Evolutionary conservation across 2,888 invertebrate genomes (phyloP).

Genomic region (Chironomus riparius): DNA sequence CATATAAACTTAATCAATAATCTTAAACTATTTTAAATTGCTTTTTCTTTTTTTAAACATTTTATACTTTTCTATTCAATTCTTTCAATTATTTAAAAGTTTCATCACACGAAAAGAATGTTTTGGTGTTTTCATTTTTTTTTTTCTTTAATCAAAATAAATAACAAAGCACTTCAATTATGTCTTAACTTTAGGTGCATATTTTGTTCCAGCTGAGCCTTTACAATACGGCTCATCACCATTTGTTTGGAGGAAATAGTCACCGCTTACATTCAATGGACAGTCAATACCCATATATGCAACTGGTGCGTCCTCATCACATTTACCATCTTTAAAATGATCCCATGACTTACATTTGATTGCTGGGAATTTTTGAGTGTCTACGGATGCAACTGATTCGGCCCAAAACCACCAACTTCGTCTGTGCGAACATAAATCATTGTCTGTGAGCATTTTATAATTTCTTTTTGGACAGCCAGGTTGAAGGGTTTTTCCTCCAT

Average conservation of each 20-base stretch:
- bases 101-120: no score
- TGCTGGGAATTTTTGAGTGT: slow-evolving; percentile 45
- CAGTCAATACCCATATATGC: slow-evolving; percentile 39
- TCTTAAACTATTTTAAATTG: no score
- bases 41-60: no score
- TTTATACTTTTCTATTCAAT: no score
- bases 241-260: slow-evolving; percentile 41
- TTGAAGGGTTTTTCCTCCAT: slow-evolving; percentile 30
- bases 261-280: slow-evolving; percentile 36
- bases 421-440: slow-evolving; percentile 51
- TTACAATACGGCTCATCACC: slow-evolving; percentile 37
- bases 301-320: slow-evolving; percentile 16
- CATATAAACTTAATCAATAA: no score
- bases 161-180: no score
- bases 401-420: slow-evolving; percentile 55
- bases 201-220: slow-evolving; percentile 34
- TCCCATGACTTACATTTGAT: slow-evolving; percentile 48
- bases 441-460: slow-evolving; percentile 39
- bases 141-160: no score
- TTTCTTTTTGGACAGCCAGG: slow-evolving; percentile 35
- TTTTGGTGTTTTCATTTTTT: no score
- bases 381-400: slow-evolving; percentile 44
- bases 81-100: no score
- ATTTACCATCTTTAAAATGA: slow-evolving; percentile 45
- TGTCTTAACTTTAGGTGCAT: slow-evolving; percentile 13